Base-by-base conservation (phyloP, 2,888 invertebrate species). In the Ormyrus thymus region DNA sequence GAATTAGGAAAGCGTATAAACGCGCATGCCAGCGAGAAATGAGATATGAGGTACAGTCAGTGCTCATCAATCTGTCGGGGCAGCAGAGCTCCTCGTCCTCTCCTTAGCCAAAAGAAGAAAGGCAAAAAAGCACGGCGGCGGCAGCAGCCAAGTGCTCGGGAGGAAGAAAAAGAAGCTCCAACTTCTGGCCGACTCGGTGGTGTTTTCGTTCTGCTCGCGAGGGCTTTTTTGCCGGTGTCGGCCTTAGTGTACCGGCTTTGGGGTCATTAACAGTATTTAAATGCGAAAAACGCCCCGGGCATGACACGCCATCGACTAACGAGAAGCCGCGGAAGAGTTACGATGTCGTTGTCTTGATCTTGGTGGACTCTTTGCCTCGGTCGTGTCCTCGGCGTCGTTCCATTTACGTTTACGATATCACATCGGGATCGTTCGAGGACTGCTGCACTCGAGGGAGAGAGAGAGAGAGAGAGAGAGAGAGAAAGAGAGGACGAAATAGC, bases 221-320 rank as follows among this genome's bases (percentile, higher is more conserved):
- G 55, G 58, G 6, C 9, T 48, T 62, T 75, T 69, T 68, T 29
- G 59, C 61, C 51, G 50, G 43, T 29, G 29, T 59, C 66, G 43
- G 58, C 53, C 50, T 9, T 51, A 51, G n/a, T 7, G 9, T 72
- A 73, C 11, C 53, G 29, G 53, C 15, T 29, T 29, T 29, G 61
- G 66, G 84, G 82, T 84, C 84, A 84, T 86, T 86, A 86, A 86
- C 85, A 83, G 83, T 83, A 84, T 86, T 86, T 84, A 84, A 85
- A 85, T 83, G 83, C 82, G 72, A 82, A 79, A 78, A 82, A 83
- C 78, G 83, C 81, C 78, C 79, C 72, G n/a, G 81, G 74, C 83
- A 79, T 73, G 83, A 79, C 84, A 82, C 82, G 82, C 82, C 82
- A 81, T 83, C 81, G 83, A 81, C 83, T 85, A 86, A 86, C 85